phyloP scores from a whole-genome alignment of 30 jellyfish, hydroid and myxozoan genomes.

The Aurelia aurita complex sp. Pacific region DNA sequence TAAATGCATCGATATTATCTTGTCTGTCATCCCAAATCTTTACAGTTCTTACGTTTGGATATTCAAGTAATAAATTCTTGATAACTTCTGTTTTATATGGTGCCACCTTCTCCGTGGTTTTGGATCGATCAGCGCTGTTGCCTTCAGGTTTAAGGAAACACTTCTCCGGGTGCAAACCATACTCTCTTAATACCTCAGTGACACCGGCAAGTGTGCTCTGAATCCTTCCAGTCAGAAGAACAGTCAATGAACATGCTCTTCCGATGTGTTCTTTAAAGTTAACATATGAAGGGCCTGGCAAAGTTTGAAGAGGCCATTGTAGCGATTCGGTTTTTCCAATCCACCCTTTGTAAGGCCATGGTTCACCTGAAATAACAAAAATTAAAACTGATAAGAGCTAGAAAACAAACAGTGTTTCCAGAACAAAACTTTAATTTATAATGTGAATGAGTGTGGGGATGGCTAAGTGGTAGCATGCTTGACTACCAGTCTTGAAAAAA shows the following conservation, averaged over 20 bases:
- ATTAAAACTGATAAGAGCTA: not conserved
- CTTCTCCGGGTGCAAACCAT: slow-evolving; percentile 66
- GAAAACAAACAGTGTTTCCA: not conserved
- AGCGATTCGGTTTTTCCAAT: slow-evolving; percentile 72
- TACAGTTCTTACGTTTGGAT: slow-evolving; percentile 62
- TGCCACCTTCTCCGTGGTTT: slow-evolving; percentile 38
- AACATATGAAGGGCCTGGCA: slow-evolving; percentile 92
- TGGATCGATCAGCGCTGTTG: slow-evolving; percentile 1
- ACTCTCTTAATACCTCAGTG: slow-evolving; percentile 58
- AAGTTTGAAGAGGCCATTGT: slow-evolving; percentile 78
- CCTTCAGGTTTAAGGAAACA: slow-evolving; percentile 80
- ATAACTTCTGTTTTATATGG: slow-evolving; percentile 64
- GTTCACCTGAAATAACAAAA: slow-evolving; percentile 62
- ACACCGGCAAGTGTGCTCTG: slow-evolving; percentile 73
- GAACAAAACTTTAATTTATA: not conserved
- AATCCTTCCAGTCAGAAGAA: slow-evolving; percentile 84
- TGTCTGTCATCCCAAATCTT: slow-evolving; percentile 96
- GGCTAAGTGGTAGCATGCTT: too few relatives aligned
- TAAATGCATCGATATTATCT: slow-evolving; percentile 74
- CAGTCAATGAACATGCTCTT: slow-evolving; percentile 73
- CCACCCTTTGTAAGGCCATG: slow-evolving; percentile 97
- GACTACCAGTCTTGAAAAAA: too few relatives aligned
- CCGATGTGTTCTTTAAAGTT: slow-evolving; percentile 67
- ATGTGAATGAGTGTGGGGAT: too few relatives aligned
- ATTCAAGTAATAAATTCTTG: slow-evolving; percentile 50